Conservation (phyloP, 2,797 vertebrate genomes). For the Rallus crepitans region DNA sequence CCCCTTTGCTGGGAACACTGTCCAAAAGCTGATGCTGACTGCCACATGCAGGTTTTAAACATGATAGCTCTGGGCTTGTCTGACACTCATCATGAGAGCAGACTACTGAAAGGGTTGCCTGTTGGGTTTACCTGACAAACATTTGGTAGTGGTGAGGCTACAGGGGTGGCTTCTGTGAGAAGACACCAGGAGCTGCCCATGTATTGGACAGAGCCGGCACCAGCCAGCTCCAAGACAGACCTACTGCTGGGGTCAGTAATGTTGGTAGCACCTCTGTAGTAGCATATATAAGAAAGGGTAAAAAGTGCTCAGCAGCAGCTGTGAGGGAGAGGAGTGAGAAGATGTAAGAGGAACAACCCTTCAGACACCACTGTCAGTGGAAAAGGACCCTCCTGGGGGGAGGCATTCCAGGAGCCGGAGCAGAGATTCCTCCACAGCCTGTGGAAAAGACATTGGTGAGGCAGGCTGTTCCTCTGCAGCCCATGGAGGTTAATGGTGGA, state of each 20-base stretch:
- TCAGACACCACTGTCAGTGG: background rate
- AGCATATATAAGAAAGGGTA: background rate
- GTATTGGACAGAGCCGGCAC: background rate
- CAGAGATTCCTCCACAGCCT: background rate
- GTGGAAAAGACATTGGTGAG: background rate
- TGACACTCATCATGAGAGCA: background rate
- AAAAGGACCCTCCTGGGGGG: background rate
- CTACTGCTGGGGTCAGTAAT: background rate
- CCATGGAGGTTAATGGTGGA: background rate
- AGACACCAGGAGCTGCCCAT: background rate
- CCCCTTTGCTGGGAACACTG: background rate
- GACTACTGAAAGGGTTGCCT: background rate
- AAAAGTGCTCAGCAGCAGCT: background rate
- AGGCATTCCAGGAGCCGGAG: rapidly evolving
- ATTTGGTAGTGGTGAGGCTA: background rate
- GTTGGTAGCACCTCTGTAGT: background rate
- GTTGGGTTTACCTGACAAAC: rapidly evolving
- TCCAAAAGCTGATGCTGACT: background rate
- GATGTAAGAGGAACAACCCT: background rate
- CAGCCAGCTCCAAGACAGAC: background rate
- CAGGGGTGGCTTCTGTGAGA: background rate
- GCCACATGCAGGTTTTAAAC: background rate
- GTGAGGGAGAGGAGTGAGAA: background rate
- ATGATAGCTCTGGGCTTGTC: background rate
- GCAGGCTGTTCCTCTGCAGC: background rate